phyloP scores from a whole-genome alignment of 2,888 invertebrate species.

The Erannis defoliaria region DNA sequence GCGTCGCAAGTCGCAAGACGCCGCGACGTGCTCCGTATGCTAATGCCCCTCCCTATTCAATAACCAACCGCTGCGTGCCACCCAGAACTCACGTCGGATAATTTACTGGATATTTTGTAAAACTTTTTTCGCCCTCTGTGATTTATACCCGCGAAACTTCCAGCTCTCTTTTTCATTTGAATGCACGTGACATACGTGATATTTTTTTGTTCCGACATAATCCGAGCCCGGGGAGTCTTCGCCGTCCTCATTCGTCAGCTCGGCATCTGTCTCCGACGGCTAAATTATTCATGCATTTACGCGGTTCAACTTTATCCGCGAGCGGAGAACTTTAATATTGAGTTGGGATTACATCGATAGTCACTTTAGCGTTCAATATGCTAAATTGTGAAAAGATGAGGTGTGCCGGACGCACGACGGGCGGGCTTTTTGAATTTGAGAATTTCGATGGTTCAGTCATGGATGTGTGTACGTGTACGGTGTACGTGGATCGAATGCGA shows the following conservation, averaged over 20 bases:
- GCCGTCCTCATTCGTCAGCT: slow-evolving; percentile 77
- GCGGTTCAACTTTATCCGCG: slow-evolving; percentile 74
- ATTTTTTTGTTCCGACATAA: slow-evolving; percentile 84
- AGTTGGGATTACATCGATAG: slow-evolving; percentile 78
- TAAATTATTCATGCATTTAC: slow-evolving; percentile 85
- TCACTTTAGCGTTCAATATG: slow-evolving; percentile 76
- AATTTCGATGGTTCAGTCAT: slow-evolving; percentile 83
- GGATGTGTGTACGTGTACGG: slow-evolving; percentile 68
- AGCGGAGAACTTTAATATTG: slow-evolving; percentile 73
- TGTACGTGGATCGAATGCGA: slow-evolving; percentile 85
- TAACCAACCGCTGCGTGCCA: slow-evolving; percentile 85
- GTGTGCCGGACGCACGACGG: slow-evolving; percentile 53
- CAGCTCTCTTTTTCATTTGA: slow-evolving; percentile 86
- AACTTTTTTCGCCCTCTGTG: slow-evolving; percentile 86
- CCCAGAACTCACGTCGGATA: slow-evolving; percentile 86
- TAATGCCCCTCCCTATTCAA: slow-evolving; percentile 84
- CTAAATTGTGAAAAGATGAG: slow-evolving; percentile 69
- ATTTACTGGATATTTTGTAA: slow-evolving; percentile 87
- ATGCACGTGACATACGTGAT: slow-evolving; percentile 86
- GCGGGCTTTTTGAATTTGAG: slow-evolving; percentile 55
- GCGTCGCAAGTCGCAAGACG: slow-evolving; percentile 69
- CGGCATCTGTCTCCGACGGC: slow-evolving; percentile 78
- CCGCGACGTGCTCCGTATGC: slow-evolving; percentile 83
- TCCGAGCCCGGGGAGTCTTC: slow-evolving; percentile 73
- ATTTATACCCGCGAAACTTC: slow-evolving; percentile 86